Evolutionary conservation across 1,140 invertebrate species (phyloP), one percentile per base, ranked within the genome.

Genomic region (Riptortus pedestris): DNA sequence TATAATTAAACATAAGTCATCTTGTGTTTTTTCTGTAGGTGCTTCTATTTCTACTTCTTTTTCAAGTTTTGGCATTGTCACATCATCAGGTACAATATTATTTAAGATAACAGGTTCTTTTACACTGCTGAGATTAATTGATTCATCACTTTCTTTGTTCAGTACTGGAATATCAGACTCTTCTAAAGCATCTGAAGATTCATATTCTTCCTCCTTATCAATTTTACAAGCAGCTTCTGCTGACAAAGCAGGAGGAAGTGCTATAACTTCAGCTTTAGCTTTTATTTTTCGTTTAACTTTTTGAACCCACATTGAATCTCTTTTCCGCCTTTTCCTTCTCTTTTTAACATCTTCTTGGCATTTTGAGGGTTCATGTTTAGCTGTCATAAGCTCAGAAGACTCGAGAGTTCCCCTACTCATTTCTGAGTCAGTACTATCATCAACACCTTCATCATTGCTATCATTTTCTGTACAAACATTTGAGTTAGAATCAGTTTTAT

Each of bases 231-330:
- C 31, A 27, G 4, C 18, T 4, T 24, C 18, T 7, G 31, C 5
- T 38, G 4, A 22, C 1, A 18, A 55, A 24, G 51, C 18, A 24
- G 24, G 51, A 7, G 51, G 24, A 12, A 24, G 24, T 24, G 16
- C 5, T 24, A 24, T 24, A 16, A 1, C 2, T 7, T 55, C 51
- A 1, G 22, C 1, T 55, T 55, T 55, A 3, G 51, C 24, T 55
- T 55, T 55, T 27, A 55, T 24, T 55, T 55, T 18, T 55, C 27
- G 51, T 51, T 63, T 63, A 48, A 27, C 27, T 43, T 63, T 63
- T 14, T 26, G 16, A 14, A 51, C 47, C 43, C 47, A 63, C 61
- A 63, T 63, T 1, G 61, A 63, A 33, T 48, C 45, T 27, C 61
- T 27, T 31, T 63, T 63, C 5, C 61, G 61, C 24, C 38, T 38